Evolutionary conservation across 2,113 vertebrate species (phyloP), one percentile per base, ranked within the genome.

Genomic region (Syngnathus floridae): DNA sequence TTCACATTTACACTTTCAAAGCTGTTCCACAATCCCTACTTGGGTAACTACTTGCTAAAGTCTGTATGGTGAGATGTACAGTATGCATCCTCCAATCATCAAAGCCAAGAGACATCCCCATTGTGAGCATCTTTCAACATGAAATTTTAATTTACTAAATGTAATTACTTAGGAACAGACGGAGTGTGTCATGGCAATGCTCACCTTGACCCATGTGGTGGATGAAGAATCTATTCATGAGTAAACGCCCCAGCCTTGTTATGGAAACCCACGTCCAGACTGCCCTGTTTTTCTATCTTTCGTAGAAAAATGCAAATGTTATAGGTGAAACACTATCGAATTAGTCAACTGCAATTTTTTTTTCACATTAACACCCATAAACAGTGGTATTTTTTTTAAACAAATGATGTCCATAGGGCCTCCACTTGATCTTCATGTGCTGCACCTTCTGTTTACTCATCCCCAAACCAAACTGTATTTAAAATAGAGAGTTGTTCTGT

Each of bases 141-240:
- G 58, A 37, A 41, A n/a, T 60, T 56, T 35, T 6, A 56, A 5
- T 56, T 38, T 59, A 17, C 4, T 40, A 19, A 37, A 10, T 59
- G 19, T 60, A 19, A 37, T 48, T 49, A 66, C 66, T 65, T 62
- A 58, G 70, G 78, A 82, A 65, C 86, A 90, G 85, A 89, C 78
- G 80, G 85, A 74, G 63, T 76, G 74, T 72, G 82, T 88, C 81
- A 84, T 76, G 70, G 49, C 65, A 72, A 48, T 71, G 82, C 71
- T 69, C 73, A 76, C 57, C 63, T 61, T 79, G 81, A 85, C 87
- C 79, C 67, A 35, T 84, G 79, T 67, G 74, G 67, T 35, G 22
- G 45, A 64, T 3, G 71, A 68, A 77, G 75, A 69, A 84, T 60
- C 82, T 65, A 84, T 46, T 65, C 63, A 69, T 87, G 85, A 87